Evolutionary conservation across 2,888 invertebrate species (phyloP).

Genomic region (Prosapia bicincta): DNA sequence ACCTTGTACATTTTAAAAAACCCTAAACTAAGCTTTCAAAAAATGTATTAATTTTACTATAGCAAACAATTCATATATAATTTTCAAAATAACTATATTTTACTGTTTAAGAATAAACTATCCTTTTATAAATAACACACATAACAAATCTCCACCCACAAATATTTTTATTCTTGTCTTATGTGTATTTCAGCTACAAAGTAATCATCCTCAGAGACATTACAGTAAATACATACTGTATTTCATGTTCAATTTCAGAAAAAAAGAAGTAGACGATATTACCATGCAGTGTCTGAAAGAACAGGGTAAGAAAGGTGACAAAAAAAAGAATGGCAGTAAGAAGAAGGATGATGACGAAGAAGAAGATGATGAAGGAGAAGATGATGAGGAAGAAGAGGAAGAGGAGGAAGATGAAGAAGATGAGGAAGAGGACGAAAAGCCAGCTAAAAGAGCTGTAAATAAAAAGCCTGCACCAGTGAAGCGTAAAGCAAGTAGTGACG

Average conservation of each 20-base stretch:
- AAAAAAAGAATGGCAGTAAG: conserved; percentile 51
- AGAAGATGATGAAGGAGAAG: conserved; percentile 49
- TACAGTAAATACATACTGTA: not conserved
- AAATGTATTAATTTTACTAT: too few species aligned
- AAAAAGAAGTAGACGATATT: conserved; percentile 82
- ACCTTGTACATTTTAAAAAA: too few species aligned
- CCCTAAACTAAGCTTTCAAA: too few species aligned
- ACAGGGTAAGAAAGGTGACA: conserved; percentile 81
- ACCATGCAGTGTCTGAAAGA: conserved; percentile 73
- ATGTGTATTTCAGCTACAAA: too few species aligned
- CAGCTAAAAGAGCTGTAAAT: conserved; percentile 55
- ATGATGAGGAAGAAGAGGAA: conserved; percentile 50
- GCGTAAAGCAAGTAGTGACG: conserved; percentile 42
- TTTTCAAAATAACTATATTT: too few species aligned
- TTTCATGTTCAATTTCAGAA: conserved; percentile 51
- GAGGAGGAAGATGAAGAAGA: conserved; percentile 44
- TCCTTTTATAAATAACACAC: too few species aligned
- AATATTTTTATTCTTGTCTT: too few species aligned
- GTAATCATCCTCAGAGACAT: too few species aligned
- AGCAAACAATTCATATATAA: too few species aligned
- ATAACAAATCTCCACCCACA: too few species aligned
- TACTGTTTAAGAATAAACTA: too few species aligned
- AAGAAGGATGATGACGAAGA: conserved; percentile 48
- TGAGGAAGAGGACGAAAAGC: conserved; percentile 51
- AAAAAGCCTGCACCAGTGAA: conserved; percentile 48